Conservation (phyloP, 2,797 vertebrate genomes). For the Sebastes variabilis region DNA sequence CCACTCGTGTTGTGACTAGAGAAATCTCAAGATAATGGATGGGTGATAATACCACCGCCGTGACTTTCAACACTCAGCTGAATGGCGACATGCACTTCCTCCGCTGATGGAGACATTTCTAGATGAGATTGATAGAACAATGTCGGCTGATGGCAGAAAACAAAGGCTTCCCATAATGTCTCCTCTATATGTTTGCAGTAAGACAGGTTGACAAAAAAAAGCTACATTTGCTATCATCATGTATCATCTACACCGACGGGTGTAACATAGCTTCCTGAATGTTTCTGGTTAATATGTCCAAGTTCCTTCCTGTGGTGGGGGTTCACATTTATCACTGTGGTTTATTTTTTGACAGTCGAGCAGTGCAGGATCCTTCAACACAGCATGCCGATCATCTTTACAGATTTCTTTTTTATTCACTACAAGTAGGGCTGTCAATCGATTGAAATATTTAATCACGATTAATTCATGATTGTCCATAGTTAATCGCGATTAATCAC, state of each 20-base stretch:
- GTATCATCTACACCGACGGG: background rate
- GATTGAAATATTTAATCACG: too few relatives aligned
- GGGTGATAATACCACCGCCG: slow-evolving; percentile 16
- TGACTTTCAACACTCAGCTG: slow-evolving; percentile 25
- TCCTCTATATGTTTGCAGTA: background rate
- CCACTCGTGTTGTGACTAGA: slow-evolving; percentile 7
- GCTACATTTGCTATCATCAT: background rate
- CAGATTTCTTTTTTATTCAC: background rate
- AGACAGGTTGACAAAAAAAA: background rate
- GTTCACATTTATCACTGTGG: slow-evolving; percentile 18
- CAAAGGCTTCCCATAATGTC: background rate
- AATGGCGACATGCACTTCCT: slow-evolving; percentile 31
- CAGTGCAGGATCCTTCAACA: background rate
- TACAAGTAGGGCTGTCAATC: background rate
- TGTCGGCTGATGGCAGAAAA: slow-evolving; percentile 8
- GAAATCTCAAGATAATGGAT: slow-evolving; percentile 5
- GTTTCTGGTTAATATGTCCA: background rate
- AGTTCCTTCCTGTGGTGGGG: slow-evolving; percentile 36
- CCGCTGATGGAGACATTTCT: background rate
- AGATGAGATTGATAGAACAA: slow-evolving; percentile 9
- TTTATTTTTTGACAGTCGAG: background rate
- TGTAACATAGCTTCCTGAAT: slow-evolving; percentile 31
- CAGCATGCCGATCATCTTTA: background rate
- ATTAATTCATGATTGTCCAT: too few relatives aligned
- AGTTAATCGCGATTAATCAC: too few relatives aligned